Evolutionary conservation across 2,888 invertebrate genomes (phyloP), one percentile per base, ranked within the genome.

Genomic region (Penaeus monodon): DNA sequence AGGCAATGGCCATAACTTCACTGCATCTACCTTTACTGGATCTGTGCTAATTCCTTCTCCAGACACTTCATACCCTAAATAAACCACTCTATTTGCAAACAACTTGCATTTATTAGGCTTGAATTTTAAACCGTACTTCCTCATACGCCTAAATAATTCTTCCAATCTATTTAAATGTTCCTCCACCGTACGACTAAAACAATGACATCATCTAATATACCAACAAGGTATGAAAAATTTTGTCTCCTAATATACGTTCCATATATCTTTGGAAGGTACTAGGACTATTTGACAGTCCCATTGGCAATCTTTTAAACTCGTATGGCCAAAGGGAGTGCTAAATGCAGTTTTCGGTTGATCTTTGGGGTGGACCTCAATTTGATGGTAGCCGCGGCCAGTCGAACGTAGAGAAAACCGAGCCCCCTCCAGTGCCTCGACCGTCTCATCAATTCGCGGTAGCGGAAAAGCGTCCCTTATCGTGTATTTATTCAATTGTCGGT

Each of bases 371-470:
- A 70, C 70, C 70, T 17, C 29, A 29, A 70, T 70, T 22, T 17
- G 70, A 29, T 66, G n/a, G 17, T 76, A 76, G 1, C 76, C 76
- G 29, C 38, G 38, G 14, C 38, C 38, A 33, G 33, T 24, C 29
- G 2, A 33, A 76, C 2, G 24, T 33, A 20, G 44, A 29, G 38
- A 76, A 44, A 76, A 76, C 4, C 44, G 76, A 24, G 38, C 76
- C 22, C 38, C 76, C 24, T 33, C 76, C 38, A 76, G 38, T 38
- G n/a, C 76, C 14, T 76, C 33, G 29, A 14, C 29, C 14, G 76
- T 76, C 38, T 76, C 76, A 24, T 76, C 38, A 33, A 76, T 76
- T 33, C 76, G 44, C 76, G 38, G 76, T 33, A 76, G 29, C 6
- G n/a, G 70, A 7, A 76, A 33, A 33, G 33, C 76, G 24, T 76